Conservation (phyloP, 2,113 vertebrate genomes). For the Ptilonorhynchus violaceus region DNA sequence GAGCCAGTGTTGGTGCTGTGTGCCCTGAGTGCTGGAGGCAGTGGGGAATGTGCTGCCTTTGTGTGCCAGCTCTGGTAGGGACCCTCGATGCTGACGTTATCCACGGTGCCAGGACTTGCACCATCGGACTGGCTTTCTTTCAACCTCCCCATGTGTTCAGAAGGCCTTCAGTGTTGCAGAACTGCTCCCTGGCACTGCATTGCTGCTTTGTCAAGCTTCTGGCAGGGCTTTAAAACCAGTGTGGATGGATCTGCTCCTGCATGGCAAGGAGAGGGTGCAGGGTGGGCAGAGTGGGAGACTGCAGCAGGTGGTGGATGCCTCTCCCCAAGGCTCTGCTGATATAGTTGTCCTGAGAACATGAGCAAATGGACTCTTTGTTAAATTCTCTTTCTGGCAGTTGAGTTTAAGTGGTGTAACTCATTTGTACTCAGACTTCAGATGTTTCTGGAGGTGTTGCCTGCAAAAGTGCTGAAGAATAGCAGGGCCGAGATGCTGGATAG, state of each 20-base stretch:
- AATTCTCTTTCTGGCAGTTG: neutral
- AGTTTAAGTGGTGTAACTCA: neutral
- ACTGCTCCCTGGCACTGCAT: neutral
- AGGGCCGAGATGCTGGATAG: neutral
- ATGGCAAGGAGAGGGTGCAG: neutral
- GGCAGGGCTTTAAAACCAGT: neutral
- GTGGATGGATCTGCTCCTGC: neutral
- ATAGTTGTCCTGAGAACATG: neutral
- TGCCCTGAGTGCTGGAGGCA: neutral
- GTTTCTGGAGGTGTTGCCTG: neutral
- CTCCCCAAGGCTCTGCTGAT: neutral
- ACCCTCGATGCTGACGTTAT: neutral
- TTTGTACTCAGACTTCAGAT: neutral
- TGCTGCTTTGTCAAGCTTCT: neutral
- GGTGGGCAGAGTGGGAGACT: neutral
- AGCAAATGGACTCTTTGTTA: neutral
- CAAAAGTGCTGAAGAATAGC: neutral
- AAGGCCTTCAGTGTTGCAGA: neutral
- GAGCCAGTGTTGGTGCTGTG: neutral
- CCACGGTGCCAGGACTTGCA: neutral
- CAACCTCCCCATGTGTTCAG: neutral
- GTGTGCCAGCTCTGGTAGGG: accelerated
- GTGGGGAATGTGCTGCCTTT: neutral
- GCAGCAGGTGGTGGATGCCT: neutral
- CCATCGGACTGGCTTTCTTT: neutral